Base-by-base conservation (phyloP, 2,888 invertebrate genomes). In the Seladonia tumulorum region DNA sequence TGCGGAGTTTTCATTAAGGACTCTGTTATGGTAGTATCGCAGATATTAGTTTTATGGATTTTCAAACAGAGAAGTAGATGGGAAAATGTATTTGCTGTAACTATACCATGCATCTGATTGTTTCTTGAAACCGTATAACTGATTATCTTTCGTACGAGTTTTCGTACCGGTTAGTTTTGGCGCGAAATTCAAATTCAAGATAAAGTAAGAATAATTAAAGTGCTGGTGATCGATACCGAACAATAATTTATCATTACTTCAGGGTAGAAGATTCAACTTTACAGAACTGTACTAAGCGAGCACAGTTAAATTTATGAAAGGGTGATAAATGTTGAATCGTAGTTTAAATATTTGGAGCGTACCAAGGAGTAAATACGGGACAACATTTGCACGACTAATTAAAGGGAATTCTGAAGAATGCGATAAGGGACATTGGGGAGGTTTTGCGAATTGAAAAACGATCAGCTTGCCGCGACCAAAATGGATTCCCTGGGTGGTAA, bases 401-500 rank as follows among this genome's bases (percentile, higher is more conserved):
- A 63, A 63, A 14, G 5, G 16, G 29, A 53, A 63, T 29, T 16
- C 16, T 63, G 7, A 29, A 7, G 14, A 29, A 63, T 16, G 63
- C 63, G 35, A 35, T 35, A 5, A 29, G 63, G 16, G 29, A 68
- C 22, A 68, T 68, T 3, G 10, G 29, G 22, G 22, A 35, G 35
- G 22, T 25, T 75, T 73, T n/a, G 35, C 39, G 53, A 66, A n/a
- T 71, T 14, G 73, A 42, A 49, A 68, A 73, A 79, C 68, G 35
- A 42, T 12, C 39, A 16, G 60, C 18, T 35, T 49, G 72, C 66
- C 75, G 73, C 63, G 66, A 82, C 75, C 78, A 73, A 76, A 82
- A 83, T 63, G 83, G 70, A 79, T 89, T 89, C 89, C 85, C 84
- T 87, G 86, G 87, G 87, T 85, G 90, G 88, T 86, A 89, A 86